Base-by-base conservation (phyloP, 1,140 invertebrate genomes). In the Portunus trituberculatus region DNA sequence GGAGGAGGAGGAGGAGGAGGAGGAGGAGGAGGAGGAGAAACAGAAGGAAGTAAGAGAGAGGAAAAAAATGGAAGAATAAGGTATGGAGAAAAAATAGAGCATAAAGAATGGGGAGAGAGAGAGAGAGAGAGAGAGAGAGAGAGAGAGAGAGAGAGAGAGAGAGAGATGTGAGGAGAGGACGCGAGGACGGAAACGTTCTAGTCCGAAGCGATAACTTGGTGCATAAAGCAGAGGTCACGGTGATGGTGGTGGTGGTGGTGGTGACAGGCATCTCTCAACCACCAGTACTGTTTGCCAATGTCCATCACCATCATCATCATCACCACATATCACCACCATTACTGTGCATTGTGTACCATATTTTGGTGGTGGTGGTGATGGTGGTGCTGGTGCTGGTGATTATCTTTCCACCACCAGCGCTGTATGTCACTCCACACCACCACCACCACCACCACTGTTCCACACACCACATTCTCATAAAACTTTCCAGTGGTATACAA, bases 71-170 rank as follows among this genome's bases (percentile, higher is more conserved):
- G 52, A 59, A 59, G 52, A 20, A 59, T 12, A 59, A 20, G 2
- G 52, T n/a, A 76, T 0, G 67, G n/a, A n/a, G 67, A n/a, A 7
- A n/a, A 76, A n/a, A 25, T 3, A 7, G 20, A 20, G n/a, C 1
- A n/a, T 25, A 76, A n/a, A n/a, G 67, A 20, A n/a, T 12, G n/a
- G 67, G 8, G 67, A n/a, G n/a, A n/a, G n/a, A 76, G 67, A n/a
- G 67, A 76, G 20, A n/a, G 67, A 76, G n/a, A 76, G 20, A n/a
- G 67, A 76, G n/a, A n/a, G 67, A n/a, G n/a, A 76, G n/a, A n/a
- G 67, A n/a, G n/a, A 76, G 67, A 76, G n/a, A 76, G 67, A 76
- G 67, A n/a, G n/a, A 76, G n/a, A 76, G 67, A 76, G 67, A 76
- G n/a, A n/a, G 67, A n/a, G n/a, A 20, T 2, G n/a, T 7, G 67